Percentiles rank a stretch among this genome's conserved stretches.
These are phyloP conservation scores for Dipodomys spectabilis DNA, from an alignment of 2,113 vertebrate genomes.

Conservation along the genomic window DNA sequence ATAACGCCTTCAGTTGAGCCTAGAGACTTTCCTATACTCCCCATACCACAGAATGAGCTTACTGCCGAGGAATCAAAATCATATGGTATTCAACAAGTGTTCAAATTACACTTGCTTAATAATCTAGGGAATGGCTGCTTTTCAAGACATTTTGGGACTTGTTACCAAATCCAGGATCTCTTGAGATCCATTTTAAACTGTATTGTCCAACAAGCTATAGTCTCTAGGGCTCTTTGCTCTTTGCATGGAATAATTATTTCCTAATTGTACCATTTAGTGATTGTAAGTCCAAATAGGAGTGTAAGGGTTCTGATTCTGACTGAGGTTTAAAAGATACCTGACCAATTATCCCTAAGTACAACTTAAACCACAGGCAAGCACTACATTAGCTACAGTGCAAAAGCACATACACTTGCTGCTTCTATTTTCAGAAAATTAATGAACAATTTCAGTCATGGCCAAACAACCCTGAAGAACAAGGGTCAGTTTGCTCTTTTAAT, in stretches of 20 bases:
- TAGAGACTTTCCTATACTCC: slow-evolving; percentile 23
- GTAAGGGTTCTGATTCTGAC: neutral
- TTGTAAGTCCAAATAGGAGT: slow-evolving; percentile 24
- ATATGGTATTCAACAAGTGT: slow-evolving; percentile 40
- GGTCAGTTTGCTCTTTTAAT: slow-evolving; percentile 88
- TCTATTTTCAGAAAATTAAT: slow-evolving; percentile 83
- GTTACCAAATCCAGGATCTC: slow-evolving; percentile 62
- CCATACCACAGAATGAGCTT: slow-evolving; percentile 37
- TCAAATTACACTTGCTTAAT: slow-evolving; percentile 22
- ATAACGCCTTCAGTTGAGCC: slow-evolving; percentile 10
- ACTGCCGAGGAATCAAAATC: slow-evolving; percentile 62
- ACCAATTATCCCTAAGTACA: neutral
- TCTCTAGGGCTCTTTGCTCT: slow-evolving; percentile 45
- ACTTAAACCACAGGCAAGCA: slow-evolving; percentile 64
- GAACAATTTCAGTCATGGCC: slow-evolving; percentile 82
- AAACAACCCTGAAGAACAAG: slow-evolving; percentile 83
- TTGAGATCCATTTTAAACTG: slow-evolving; percentile 59
- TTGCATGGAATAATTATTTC: slow-evolving; percentile 54
- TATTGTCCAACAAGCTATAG: slow-evolving; percentile 49
- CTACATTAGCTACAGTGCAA: slow-evolving; percentile 64
- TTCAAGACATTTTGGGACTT: slow-evolving; percentile 65
- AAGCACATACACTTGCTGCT: slow-evolving; percentile 70
- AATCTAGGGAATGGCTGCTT: slow-evolving; percentile 55
- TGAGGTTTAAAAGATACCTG: slow-evolving; percentile 47
- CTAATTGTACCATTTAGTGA: slow-evolving; percentile 42